Evolutionary conservation across 2,797 vertebrate species (phyloP).

Genomic region (Denticeps clupeoides): DNA sequence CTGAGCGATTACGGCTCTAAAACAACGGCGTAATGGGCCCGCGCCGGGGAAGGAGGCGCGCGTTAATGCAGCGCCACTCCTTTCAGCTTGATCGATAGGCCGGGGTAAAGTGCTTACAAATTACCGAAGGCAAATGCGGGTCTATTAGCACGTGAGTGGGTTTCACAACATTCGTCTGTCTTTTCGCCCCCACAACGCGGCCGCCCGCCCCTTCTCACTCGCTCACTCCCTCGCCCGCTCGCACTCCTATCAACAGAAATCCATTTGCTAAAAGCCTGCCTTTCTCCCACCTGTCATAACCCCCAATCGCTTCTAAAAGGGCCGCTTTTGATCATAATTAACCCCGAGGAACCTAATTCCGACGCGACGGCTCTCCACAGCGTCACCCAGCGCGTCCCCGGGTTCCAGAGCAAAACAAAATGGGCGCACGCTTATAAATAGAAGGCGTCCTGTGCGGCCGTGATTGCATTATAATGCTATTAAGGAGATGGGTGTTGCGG

Average conservation of each 20-base stretch:
- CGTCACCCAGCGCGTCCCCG: constrained; percentile 59
- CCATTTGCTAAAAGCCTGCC: constrained; percentile 77
- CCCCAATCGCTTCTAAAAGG: constrained; percentile 44
- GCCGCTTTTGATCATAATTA: constrained; percentile 69
- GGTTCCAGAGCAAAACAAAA: constrained; percentile 20
- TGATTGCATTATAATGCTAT: constrained; percentile 78
- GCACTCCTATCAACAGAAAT: constrained; percentile 41
- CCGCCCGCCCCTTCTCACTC: constrained; percentile 18
- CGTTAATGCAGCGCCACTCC: constrained; percentile 51
- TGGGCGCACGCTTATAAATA: constrained; percentile 68
- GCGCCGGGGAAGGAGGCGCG: constrained; percentile 46
- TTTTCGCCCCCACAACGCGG: constrained; percentile 36
- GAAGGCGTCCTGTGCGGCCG: constrained; percentile 86
- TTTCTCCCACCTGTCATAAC: constrained; percentile 63
- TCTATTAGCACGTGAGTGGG: constrained; percentile 62
- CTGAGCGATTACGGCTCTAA: constrained; percentile 25
- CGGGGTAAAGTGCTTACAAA: constrained; percentile 68
- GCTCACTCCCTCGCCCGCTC: constrained; percentile 28
- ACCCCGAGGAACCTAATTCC: constrained; percentile 69
- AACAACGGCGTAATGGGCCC: constrained; percentile 48
- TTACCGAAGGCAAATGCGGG: constrained; percentile 69
- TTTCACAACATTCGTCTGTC: constrained; percentile 65
- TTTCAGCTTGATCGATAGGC: constrained; percentile 62
- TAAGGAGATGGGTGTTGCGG: constrained; percentile 68
- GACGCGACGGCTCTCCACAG: constrained; percentile 65